Percentiles rank a stretch among this genome's conserved stretches.
phyloP scores from a whole-genome alignment of 2,797 vertebrate genomes.

The Sebastes oblongus region DNA sequence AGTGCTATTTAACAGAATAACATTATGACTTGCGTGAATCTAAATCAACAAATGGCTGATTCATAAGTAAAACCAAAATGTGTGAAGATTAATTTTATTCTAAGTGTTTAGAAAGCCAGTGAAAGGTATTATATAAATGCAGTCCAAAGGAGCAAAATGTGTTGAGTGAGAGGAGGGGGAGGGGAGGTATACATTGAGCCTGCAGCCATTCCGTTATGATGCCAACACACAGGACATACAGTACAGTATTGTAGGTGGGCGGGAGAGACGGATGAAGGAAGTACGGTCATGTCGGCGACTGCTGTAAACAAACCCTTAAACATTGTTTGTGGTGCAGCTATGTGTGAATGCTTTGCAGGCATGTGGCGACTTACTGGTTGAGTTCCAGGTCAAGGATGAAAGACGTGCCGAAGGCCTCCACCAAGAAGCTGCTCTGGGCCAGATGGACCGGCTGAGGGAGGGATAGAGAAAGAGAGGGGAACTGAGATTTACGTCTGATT shows the following conservation, averaged over 20 bases:
- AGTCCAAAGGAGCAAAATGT: constrained; percentile 6
- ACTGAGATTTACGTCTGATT: background rate
- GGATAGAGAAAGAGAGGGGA: background rate
- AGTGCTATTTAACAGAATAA: background rate
- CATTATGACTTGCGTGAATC: background rate
- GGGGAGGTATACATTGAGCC: background rate
- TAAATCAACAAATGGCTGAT: background rate
- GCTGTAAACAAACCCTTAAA: background rate
- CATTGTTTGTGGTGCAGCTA: background rate
- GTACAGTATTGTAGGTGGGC: background rate
- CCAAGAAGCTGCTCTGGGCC: constrained; percentile 90
- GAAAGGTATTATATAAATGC: constrained; percentile 4
- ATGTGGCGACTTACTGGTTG: constrained; percentile 89
- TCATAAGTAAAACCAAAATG: constrained; percentile 5
- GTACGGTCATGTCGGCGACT: background rate
- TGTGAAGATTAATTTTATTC: background rate
- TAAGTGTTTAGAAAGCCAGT: constrained; percentile 9
- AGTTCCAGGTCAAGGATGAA: constrained; percentile 93
- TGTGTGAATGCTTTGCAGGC: background rate
- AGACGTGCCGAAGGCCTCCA: constrained; percentile 86
- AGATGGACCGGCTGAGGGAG: constrained; percentile 87
- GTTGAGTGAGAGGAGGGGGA: background rate
- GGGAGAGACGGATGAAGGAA: background rate
- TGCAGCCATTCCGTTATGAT: background rate
- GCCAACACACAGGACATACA: background rate